Conservation (phyloP, 1,140 invertebrate species). For the Ceratina japonica region DNA sequence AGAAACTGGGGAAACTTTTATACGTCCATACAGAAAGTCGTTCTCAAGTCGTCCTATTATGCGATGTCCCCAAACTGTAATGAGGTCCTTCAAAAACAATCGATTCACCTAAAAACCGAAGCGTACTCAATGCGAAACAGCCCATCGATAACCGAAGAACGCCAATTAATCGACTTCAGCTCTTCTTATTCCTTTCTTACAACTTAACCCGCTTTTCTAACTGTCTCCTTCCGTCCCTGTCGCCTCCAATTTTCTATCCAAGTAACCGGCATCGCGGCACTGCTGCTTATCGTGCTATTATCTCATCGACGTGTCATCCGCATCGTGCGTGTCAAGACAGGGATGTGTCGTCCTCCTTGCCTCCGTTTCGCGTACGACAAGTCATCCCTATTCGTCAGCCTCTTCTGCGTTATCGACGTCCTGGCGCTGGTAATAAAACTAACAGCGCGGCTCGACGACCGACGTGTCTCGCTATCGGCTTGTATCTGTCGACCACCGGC, state of each 20-base stretch:
- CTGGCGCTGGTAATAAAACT: conserved; percentile 56
- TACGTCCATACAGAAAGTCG: too few relatives aligned
- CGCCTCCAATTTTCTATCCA: background rate
- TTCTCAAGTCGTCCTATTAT: too few relatives aligned
- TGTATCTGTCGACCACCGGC: conserved; percentile 63
- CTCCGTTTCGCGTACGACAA: conserved; percentile 4
- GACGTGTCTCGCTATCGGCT: conserved; percentile 63
- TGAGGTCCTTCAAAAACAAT: background rate
- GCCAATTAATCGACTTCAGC: conserved; percentile 9
- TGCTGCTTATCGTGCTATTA: conserved; percentile 60
- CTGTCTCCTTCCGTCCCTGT: background rate
- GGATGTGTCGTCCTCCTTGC: conserved; percentile 47
- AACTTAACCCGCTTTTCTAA: background rate
- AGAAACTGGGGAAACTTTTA: background rate
- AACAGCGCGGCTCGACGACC: conserved; percentile 62
- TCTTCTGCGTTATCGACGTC: conserved; percentile 56
- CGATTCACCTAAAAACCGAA: background rate
- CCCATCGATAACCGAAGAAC: background rate
- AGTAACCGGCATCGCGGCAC: conserved; percentile 46
- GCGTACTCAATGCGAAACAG: background rate
- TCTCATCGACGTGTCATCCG: conserved; percentile 50
- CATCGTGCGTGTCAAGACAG: conserved; percentile 59
- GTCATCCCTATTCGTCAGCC: conserved; percentile 1
- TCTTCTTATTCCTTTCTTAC: background rate
- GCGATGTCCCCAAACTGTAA: background rate